Evolutionary conservation across 2,113 vertebrate species (phyloP), one percentile per base, ranked within the genome.

Genomic region (Alosa alosa): DNA sequence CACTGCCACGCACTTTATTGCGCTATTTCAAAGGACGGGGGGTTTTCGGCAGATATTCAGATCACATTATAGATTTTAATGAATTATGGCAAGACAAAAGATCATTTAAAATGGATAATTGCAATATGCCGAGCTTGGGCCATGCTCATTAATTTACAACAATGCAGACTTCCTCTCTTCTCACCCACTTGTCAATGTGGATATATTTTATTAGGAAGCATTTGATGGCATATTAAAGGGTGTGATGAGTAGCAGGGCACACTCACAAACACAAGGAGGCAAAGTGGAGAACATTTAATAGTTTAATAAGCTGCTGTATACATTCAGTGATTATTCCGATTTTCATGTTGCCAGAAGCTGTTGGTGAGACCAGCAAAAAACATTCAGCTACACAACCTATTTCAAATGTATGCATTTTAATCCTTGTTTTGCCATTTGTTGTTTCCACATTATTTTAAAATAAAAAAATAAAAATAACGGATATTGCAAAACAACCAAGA

Each of bases 251-350:
- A 39, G 45, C 55, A 72, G 22, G 45, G 84, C 85, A 75, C 81
- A 81, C 72, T 87, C 83, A 94, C 84, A 90, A 95, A 91, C 89
- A 95, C 94, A 92, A 93, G 88, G 84, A 94, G 91, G 92, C 93
- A 86, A 89, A 89, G 86, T 91, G 88, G 91, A 92, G 91, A 93
- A 96, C 95, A 96, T 96, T 96, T 95, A 96, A 95, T 95, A 95
- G 94, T 96, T 96, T 96, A 95, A 95, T 96, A 94, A 95, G 94
- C 94, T 95, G 94, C 93, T 95, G 94, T 95, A 94, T 96, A 96
- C 95, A 96, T 96, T 96, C 95, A 96, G 94, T 96, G 95, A 95
- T 94, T 96, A 94, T 94, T 96, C 94, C 90, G 88, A 95, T 95
- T 94, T 95, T 95, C 93, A 94, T 94, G 94, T 94, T 95, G 95